Evolutionary conservation across 2,888 invertebrate genomes (phyloP), one percentile per base, ranked within the genome.

Genomic region (Acanthosepion pharaonis): DNA sequence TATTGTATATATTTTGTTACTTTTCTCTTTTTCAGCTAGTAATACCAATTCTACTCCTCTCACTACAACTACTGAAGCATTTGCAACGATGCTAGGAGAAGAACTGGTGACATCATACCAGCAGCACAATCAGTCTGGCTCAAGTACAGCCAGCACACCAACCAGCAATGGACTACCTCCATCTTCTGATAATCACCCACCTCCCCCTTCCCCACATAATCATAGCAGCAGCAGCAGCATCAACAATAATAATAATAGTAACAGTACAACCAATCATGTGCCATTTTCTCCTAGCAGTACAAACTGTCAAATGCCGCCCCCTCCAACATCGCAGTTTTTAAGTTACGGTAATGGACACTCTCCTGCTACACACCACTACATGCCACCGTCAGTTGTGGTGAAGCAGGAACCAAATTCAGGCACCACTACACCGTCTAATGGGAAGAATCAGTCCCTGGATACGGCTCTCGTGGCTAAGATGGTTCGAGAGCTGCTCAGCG

Each of bases 401-500:
- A 95, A 95, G 53, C 93, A 95, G 23, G 95, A 95, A 94, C 92
- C 94, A 92, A 95, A 94, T 93, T 59, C 94, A 25, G 92, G 95
- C 51, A 95, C 96, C 51, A 93, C 49, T 48, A 92, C 91, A 28
- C 92, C 91, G 28, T 49, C 49, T 51, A 93, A 93, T 93, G 92
- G 92, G 5, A 99, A 99, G 97, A 99, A 99, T 97, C 99, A 99
- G 98, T 96, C 96, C 55, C 98, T 99, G 96, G 99, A 99, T 98
- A 99, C 99, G n/a, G 98, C 99, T 95, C 98, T 99, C 97, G 97
- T 99, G 96, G 98, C 99, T 95, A 98, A 99, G 96, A 98, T 99
- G 95, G 99, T 99, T 23, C 98, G 99, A 28, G 99, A 99, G 97
- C 98, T 99, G 94, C 98, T 99, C 78, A 99, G 99, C 95, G 99